Conservation (phyloP, 2,888 invertebrate species). For the Mallateleia sp. region DNA sequence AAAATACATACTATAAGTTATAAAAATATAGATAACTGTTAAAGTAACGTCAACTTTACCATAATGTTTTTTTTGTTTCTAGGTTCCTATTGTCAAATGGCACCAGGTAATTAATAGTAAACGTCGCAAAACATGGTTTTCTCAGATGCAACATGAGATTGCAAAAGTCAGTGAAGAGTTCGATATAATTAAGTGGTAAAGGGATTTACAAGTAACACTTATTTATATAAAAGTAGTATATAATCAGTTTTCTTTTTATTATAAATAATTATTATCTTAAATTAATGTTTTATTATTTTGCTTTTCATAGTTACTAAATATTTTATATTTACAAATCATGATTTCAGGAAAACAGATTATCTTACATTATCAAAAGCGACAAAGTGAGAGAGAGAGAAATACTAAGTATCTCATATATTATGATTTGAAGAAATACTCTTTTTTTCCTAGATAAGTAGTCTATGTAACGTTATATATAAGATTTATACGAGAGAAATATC, state of each 20-base stretch:
- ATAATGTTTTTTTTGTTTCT: slow-evolving; percentile 75
- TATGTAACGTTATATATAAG: not conserved
- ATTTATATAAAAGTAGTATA: not conserved
- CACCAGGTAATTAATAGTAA: slow-evolving; percentile 86
- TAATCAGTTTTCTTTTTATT: not conserved
- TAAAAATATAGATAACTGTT: not conserved
- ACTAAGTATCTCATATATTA: not conserved
- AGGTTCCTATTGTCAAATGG: slow-evolving; percentile 88
- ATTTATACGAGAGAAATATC: not conserved
- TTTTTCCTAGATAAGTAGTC: slow-evolving; percentile 63
- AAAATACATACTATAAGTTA: not conserved
- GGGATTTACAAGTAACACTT: not conserved
- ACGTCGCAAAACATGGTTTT: slow-evolving; percentile 23
- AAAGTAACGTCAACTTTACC: not conserved
- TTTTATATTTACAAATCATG: no score
- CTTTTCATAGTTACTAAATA: no score
- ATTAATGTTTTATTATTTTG: no score
- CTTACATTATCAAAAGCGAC: not conserved
- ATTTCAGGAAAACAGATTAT: not conserved
- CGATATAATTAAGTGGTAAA: slow-evolving; percentile 1
- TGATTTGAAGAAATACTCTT: slow-evolving; percentile 6
- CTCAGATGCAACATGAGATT: slow-evolving; percentile 24
- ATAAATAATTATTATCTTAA: not conserved
- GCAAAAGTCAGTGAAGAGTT: slow-evolving; percentile 7
- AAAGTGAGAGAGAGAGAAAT: no score